Base-by-base conservation (phyloP, 1,140 invertebrate genomes). In the Drosophila trapezifrons region DNA sequence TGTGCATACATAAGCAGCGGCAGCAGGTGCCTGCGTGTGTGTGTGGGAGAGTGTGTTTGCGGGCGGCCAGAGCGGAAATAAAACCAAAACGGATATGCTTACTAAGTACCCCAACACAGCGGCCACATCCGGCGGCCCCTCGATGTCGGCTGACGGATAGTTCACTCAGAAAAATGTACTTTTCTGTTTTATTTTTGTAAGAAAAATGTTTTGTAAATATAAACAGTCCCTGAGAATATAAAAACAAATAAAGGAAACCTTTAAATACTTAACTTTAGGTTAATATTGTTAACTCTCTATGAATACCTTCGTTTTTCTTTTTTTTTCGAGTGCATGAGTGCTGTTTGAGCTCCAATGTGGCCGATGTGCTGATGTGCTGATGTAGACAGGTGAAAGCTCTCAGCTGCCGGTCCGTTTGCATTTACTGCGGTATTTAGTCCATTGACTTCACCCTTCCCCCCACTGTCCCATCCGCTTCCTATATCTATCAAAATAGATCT, bases 1-100 rank as follows among this genome's bases (percentile, higher is more conserved):
- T 63, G 51, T 79, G 72, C 80, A 87, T 79, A 57, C 40, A 75
- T 64, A 54, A 76, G 78, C 60, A 62, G 75, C 27, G 47, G 37
- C 45, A 37, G 46, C 42, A 56, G 47, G 43, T 47, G 45, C 45
- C 37, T 57, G 37, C 29, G 17, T 57, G 38, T 58, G 42, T 35
- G 54, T 58, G 56, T 54, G 27, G 35, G 27, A 52, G 42, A 20
- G 55, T 65, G 57, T 66, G 29, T 32, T 17, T 52, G 45, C 38
- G 51, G 46, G 35, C 51, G 47, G 43, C 57, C 65, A 35, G 52
- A 83, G 58, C 84, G 83, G 83, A 87, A 89, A 87, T 87, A 87
- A 87, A 87, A 87, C 80, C 79, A 89, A 87, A 87, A 84, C 84
- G 83, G 84, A 87, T 89, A 89, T 87, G 84, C 84, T 89, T 80